Conservation (phyloP, 2,888 invertebrate genomes). For the Corythucha ciliata region DNA sequence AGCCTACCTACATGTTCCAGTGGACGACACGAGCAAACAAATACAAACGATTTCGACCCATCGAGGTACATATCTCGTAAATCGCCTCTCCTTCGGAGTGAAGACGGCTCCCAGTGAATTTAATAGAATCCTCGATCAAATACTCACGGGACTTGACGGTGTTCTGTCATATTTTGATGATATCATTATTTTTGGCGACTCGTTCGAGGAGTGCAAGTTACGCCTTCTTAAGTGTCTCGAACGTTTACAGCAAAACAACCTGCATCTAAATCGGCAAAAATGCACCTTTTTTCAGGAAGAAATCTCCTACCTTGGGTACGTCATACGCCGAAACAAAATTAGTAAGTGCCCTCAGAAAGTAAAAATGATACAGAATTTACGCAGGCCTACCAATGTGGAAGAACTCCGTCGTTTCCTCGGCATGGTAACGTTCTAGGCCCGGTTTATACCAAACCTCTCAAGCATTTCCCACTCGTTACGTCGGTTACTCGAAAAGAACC, state of each 20-base stretch:
- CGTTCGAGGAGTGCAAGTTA: constrained; percentile 1
- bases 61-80: constrained; percentile 1
- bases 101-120: constrained; percentile 19
- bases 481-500: constrained; percentile 25
- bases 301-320: constrained; percentile 9
- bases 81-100: constrained; percentile 14
- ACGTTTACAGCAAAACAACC: constrained; percentile 1
- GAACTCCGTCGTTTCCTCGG: constrained; percentile 13
- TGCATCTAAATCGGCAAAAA: constrained; percentile 12
- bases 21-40: constrained; percentile 21
- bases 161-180: background rate
- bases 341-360: constrained; percentile 4
- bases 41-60: constrained; percentile 4
- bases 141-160: background rate
- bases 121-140: background rate
- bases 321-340: constrained; percentile 8
- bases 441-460: constrained; percentile 22
- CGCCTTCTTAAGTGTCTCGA: background rate
- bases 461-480: constrained; percentile 28
- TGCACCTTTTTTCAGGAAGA: constrained; percentile 8
- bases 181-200: background rate
- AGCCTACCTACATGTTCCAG: constrained; percentile 29
- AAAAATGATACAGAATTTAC: background rate
- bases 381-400: constrained; percentile 5
- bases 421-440: constrained; percentile 13